phyloP scores from a whole-genome alignment of 2,797 vertebrate genomes.

The Eupleurogrammus muticus region DNA sequence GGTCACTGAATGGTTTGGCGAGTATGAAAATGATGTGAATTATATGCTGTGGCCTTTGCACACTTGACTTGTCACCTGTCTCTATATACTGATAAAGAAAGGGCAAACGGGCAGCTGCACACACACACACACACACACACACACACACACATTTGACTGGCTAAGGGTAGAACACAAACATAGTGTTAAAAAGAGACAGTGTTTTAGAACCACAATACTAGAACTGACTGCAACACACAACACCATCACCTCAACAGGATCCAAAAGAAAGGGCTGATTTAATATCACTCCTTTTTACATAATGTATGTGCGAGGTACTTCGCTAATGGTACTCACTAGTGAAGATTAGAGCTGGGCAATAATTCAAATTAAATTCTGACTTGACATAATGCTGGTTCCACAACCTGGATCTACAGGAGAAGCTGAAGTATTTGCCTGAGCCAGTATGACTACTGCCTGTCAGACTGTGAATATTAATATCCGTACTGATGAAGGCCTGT shows the following conservation, averaged over 20 bases:
- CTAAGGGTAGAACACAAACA: conserved; percentile 5
- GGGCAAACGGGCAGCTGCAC: conserved; percentile 31
- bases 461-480: neutral
- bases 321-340: too few species aligned
- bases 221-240: conserved; percentile 16
- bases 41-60: too few species aligned
- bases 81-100: conserved; percentile 24
- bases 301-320: neutral
- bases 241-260: neutral
- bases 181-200: conserved; percentile 14
- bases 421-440: neutral
- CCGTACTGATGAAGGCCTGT: neutral
- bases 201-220: conserved; percentile 10
- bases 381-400: neutral
- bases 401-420: neutral
- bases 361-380: neutral
- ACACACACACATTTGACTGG: conserved; percentile 35
- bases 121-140: too few species aligned
- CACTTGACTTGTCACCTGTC: too few species aligned
- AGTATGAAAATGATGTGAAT: too few species aligned
- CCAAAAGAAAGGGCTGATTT: neutral
- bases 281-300: neutral
- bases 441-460: neutral
- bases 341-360: neutral
- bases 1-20: too few species aligned